Percentiles rank a stretch among this genome's conserved stretches.
Evolutionary conservation across 2,797 vertebrate species (phyloP).

Genomic region (Melanotaenia maccullochi): DNA sequence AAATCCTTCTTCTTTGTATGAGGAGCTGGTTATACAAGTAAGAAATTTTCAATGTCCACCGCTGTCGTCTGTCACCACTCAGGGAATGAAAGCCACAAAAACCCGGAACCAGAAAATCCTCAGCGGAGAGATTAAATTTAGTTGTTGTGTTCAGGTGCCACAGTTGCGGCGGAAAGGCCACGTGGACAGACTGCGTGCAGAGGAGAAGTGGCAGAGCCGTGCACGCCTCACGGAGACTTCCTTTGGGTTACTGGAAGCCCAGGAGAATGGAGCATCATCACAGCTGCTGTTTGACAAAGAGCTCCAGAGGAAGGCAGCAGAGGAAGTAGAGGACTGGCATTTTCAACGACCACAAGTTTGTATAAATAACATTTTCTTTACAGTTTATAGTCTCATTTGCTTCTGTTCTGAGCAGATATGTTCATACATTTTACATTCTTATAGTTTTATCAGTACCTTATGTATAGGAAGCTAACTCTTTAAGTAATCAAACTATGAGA

Average conservation of each 20-base stretch:
- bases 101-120: not conserved
- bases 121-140: not conserved
- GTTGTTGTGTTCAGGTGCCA: constrained; percentile 62
- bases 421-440: not conserved
- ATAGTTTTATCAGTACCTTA: not conserved
- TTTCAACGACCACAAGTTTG: constrained; percentile 82
- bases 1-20: constrained; percentile 77
- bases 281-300: constrained; percentile 32
- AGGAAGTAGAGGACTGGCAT: constrained; percentile 58
- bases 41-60: not conserved
- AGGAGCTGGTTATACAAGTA: constrained; percentile 84
- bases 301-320: constrained; percentile 25
- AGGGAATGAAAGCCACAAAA: not conserved
- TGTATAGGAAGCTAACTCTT: not conserved
- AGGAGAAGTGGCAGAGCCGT: constrained; percentile 86
- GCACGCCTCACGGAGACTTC: constrained; percentile 84
- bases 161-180: constrained; percentile 68
- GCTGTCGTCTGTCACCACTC: not conserved
- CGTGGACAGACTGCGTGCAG: constrained; percentile 80
- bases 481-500: not conserved
- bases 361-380: constrained; percentile 17
- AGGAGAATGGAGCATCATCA: constrained; percentile 42
- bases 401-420: not conserved
- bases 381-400: not conserved
- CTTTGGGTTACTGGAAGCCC: constrained; percentile 84